Base-by-base conservation (phyloP, 2,888 invertebrate species). In the Aspidapion aeneum region DNA sequence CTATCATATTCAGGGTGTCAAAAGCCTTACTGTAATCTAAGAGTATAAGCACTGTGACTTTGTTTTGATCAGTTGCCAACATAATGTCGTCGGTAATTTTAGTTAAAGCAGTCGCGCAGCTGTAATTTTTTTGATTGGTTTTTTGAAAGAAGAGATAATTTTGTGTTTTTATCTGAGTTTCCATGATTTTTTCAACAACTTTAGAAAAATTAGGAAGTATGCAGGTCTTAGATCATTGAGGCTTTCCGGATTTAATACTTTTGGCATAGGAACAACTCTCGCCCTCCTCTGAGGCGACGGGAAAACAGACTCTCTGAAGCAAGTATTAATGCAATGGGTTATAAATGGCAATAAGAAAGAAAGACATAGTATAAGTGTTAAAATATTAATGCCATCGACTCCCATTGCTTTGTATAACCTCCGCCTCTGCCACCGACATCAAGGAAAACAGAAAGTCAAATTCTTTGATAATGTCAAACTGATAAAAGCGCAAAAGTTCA, bases 1-100 rank as follows among this genome's bases (percentile, higher is more conserved):
- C 21, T 18, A 20, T 52, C 5, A 5, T 52, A 61, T 71, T 61
- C 0, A 74, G 69, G 17, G 63, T 62, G 50, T 75, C 74, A 54
- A 75, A 75, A 3, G 73, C 74, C 17, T 74, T 71, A 0, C 72
- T 71, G 51, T 70, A 74, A 58, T 75, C 74, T 3, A 74, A 66
- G 0, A 73, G 55, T 0, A 69, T 63, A 1, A 73, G 50, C 0
- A 73, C 18, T 0, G 71, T 71, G 1, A 70, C 62, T 56, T 56
- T 50, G 1, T 68, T 66, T 0, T 21, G 18, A 54, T 77, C 75
- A 1, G 66, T 65, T 0, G 67, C 72, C 0, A 22, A 19, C 3
- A 72, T 54, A 1, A 73, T 63, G 52, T 74, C 68, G 20, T 74
- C 72, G 0, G 66, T 18, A 0, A 75, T 66, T n/a, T 68, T 67